phyloP scores from a whole-genome alignment of 2,888 invertebrate species.

The Hypomecis atomaria region DNA sequence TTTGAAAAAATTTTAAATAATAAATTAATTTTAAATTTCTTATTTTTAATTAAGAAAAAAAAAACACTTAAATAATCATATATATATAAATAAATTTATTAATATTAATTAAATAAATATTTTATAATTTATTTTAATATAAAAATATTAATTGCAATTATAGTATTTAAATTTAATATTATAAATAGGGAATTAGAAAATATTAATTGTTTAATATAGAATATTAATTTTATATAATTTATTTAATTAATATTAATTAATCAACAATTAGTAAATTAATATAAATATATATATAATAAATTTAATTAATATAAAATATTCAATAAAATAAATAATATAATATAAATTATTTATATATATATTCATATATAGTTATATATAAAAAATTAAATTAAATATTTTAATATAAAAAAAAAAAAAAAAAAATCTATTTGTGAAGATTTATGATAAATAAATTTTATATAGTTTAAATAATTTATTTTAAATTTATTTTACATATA shows the following conservation, averaged over 20 bases:
- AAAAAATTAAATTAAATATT: constrained; percentile 27
- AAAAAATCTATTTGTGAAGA: constrained; percentile 61
- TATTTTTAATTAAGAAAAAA: constrained; percentile 47
- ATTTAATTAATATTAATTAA: constrained; percentile 28
- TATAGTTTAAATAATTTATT: constrained; percentile 79
- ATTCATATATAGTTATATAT: background rate
- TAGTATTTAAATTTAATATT: constrained; percentile 28
- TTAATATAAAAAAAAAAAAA: constrained; percentile 53
- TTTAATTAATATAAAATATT: constrained; percentile 17
- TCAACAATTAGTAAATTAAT: background rate
- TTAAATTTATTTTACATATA: constrained; percentile 83
- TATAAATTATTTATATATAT: constrained; percentile 1
- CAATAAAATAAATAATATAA: constrained; percentile 17
- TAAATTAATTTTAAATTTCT: constrained; percentile 46
- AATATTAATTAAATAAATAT: constrained; percentile 30
- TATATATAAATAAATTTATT: constrained; percentile 47
- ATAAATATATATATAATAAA: constrained; percentile 25
- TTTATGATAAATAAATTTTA: constrained; percentile 70
- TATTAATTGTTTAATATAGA: constrained; percentile 43
- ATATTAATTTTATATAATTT: constrained; percentile 31
- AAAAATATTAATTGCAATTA: constrained; percentile 28
- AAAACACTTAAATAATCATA: constrained; percentile 44
- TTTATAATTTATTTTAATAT: constrained; percentile 21
- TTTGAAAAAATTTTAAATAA: constrained; percentile 45
- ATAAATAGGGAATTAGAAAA: constrained; percentile 33